phyloP scores from a whole-genome alignment of 2,888 invertebrate species.

The Conops quadrifasciatus region DNA sequence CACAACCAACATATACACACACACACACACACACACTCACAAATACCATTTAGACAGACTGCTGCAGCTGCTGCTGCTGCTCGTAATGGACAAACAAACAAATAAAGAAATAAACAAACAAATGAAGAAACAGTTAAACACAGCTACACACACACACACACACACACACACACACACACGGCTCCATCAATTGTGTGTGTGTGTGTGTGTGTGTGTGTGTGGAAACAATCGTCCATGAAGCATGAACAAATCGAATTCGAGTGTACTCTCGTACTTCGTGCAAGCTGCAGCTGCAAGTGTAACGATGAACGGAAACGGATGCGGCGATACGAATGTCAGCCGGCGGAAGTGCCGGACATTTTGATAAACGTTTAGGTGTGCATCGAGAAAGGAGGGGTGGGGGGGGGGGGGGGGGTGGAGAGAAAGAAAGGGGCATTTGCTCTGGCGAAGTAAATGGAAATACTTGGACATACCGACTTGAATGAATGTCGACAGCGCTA shows the following conservation, averaged over 20 bases:
- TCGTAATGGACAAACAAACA: constrained; percentile 3
- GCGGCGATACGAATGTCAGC: constrained; percentile 29
- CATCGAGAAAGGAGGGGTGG: background rate
- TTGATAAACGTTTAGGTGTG: constrained; percentile 14
- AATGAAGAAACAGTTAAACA: background rate
- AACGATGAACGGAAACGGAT: constrained; percentile 23
- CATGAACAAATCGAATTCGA: background rate
- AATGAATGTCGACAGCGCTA: background rate
- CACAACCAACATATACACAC: constrained; percentile 1
- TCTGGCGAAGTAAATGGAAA: background rate
- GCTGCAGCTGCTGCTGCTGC: background rate
- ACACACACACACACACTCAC: background rate
- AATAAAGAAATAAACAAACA: too few species aligned
- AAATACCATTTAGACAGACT: constrained; percentile 10
- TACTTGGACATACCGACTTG: too few species aligned
- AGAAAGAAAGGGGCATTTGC: too few species aligned
- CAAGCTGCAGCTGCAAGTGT: background rate
- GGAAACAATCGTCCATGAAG: background rate
- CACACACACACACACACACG: background rate
- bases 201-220: constrained; percentile 19
- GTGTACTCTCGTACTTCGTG: too few species aligned
- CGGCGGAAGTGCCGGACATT: constrained; percentile 26
- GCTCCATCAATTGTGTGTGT: background rate
- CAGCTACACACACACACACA: background rate
- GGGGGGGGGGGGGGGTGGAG: background rate